Percentiles rank a stretch among this genome's conserved stretches.
Conservation (phyloP, 2,113 vertebrate species). For the Ceyx melanurus region DNA sequence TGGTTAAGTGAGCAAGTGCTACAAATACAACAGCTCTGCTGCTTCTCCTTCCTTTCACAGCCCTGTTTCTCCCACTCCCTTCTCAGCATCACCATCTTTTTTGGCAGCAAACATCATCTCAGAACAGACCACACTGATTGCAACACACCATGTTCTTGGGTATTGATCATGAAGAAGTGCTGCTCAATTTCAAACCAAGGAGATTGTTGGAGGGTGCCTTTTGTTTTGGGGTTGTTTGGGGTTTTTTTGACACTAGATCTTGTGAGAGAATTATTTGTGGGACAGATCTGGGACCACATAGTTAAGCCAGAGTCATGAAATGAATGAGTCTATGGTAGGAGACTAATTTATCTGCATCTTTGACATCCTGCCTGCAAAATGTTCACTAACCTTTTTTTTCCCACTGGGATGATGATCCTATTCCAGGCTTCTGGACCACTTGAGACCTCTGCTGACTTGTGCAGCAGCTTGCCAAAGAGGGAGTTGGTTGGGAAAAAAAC, state of each 20-base stretch:
- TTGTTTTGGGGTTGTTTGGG: background rate
- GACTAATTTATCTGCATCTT: background rate
- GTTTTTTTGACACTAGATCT: background rate
- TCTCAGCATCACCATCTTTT: background rate
- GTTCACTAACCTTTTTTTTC: constrained; percentile 23
- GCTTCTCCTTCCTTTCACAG: background rate
- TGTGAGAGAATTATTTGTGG: background rate
- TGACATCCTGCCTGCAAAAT: constrained; percentile 23
- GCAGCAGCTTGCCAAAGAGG: constrained; percentile 38
- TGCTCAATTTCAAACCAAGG: background rate
- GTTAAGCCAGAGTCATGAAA: background rate
- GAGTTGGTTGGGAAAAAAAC: constrained; percentile 37
- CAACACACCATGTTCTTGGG: background rate
- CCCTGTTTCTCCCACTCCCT: background rate
- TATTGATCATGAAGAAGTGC: background rate
- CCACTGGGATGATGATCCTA: background rate
- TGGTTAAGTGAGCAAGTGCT: background rate
- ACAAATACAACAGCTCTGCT: background rate
- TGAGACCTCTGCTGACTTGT: constrained; percentile 46
- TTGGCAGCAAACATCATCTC: background rate
- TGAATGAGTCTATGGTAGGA: background rate
- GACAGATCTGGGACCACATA: background rate
- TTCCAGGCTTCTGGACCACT: constrained; percentile 36
- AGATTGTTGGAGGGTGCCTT: background rate
- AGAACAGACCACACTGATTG: background rate